These are phyloP conservation scores for Gymnogyps californianus DNA, from an alignment of 2,113 vertebrate genomes.

Conservation along the genomic window DNA sequence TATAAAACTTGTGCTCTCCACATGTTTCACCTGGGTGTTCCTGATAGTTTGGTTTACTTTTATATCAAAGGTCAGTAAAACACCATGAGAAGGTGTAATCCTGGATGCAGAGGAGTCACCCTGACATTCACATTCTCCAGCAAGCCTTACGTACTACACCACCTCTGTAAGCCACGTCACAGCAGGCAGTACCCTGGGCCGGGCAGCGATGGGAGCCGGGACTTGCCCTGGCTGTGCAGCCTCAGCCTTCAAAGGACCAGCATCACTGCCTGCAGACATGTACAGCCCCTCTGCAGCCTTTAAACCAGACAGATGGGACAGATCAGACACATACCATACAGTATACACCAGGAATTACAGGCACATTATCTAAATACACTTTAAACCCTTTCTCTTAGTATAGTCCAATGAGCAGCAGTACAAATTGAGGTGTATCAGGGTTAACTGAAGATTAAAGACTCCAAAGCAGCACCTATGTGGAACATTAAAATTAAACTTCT, in stretches of 20 bases:
- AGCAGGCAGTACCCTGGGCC: accelerated
- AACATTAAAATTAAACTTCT: neutral
- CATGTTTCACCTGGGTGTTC: neutral
- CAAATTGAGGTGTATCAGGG: neutral
- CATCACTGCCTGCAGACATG: neutral
- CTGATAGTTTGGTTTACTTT: neutral
- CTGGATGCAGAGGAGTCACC: neutral
- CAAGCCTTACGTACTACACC: neutral
- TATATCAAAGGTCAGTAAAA: neutral
- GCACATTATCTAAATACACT: neutral
- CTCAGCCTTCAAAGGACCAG: neutral
- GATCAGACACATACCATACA: neutral
- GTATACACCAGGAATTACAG: neutral
- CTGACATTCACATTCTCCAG: neutral
- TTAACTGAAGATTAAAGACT: neutral
- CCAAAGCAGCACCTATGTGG: neutral
- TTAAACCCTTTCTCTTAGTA: neutral
- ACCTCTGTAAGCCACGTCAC: accelerated
- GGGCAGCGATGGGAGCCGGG: accelerated
- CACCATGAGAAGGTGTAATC: neutral
- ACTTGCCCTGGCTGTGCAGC: neutral
- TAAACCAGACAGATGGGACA: neutral
- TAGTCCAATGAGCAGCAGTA: neutral
- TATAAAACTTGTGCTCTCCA: neutral
- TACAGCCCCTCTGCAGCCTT: neutral